Evolutionary conservation across 2,797 vertebrate species (phyloP), one percentile per base, ranked within the genome.

Genomic region (Holocentrus rufus): DNA sequence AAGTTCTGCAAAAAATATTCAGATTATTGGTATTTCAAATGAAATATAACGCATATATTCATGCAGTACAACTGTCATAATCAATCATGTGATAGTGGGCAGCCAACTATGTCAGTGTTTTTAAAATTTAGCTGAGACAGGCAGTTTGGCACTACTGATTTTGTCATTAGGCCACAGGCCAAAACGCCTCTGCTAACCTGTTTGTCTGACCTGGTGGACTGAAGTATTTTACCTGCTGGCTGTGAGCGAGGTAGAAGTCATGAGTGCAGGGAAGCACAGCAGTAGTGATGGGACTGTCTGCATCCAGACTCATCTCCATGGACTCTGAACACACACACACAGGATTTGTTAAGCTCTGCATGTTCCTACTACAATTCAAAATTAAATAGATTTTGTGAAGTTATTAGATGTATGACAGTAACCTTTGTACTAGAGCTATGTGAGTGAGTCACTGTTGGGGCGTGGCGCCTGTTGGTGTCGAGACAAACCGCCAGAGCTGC

Each of bases 211-310:
- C n/a, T 20, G 3, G 18, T 34, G n/a, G 78, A 60, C 52, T 68
- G 23, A 74, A n/a, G 30, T 9, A 49, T 83, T 89, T 91, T 87
- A 98, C 97, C 95, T 95, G 93, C 74, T 93, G 91, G 82, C 79
- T 91, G 87, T 94, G 96, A 11, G 90, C 85, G 9, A 75, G 87
- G 88, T 97, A 98, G 89, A 99, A 99, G 39, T 96, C 95, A 7
- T 92, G 83, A 14, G 94, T 92, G 80, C 96, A 97, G 0, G 92
- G 90, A 50, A 94, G 94, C 73, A 98, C 94, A 1, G 92, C 90
- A 65, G 91, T 91, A 90, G 90, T 74, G 17, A 90, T 85, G 53
- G 96, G 96, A 72, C 96, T 97, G 81, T 99, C 98, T 0, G 95
- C 88, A 88, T 98, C 97, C 46, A 96, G 89, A 74, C 94, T 95